These are phyloP conservation scores for Camarhynchus parvulus DNA, from an alignment of 2,113 vertebrate genomes.

Conservation along the genomic window DNA sequence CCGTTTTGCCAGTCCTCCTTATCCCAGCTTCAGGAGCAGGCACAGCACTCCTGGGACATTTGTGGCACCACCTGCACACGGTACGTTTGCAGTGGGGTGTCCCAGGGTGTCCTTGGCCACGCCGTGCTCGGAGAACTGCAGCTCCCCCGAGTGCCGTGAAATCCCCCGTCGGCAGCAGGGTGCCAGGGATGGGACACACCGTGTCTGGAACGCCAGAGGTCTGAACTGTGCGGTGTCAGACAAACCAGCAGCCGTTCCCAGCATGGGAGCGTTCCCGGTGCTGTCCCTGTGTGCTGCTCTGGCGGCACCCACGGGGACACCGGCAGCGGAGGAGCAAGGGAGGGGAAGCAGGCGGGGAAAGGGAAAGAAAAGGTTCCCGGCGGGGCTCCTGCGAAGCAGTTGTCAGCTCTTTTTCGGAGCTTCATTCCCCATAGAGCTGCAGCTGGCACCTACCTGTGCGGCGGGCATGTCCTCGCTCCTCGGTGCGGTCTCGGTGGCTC, in stretches of 20 bases:
- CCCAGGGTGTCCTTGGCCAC: background rate
- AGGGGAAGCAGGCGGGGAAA: background rate
- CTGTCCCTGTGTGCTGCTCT: background rate
- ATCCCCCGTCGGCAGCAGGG: rapidly evolving
- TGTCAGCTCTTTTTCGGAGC: background rate
- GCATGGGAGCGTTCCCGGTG: background rate
- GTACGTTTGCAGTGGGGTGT: background rate
- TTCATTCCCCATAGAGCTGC: background rate
- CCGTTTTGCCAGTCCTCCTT: background rate
- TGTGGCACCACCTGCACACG: background rate
- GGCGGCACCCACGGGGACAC: background rate
- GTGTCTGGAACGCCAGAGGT: background rate
- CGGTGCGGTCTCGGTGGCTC: background rate
- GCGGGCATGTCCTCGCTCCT: background rate
- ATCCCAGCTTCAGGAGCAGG: background rate
- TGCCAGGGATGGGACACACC: background rate
- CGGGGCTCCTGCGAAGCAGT: background rate
- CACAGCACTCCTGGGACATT: background rate
- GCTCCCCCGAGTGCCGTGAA: background rate
- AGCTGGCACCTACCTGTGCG: background rate
- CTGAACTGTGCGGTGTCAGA: background rate
- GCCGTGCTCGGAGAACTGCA: rapidly evolving
- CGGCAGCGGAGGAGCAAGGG: background rate
- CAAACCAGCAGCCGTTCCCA: background rate
- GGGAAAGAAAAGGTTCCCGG: rapidly evolving